Base-by-base conservation (phyloP, 1,140 invertebrate genomes). In the Fopius arisanus region DNA sequence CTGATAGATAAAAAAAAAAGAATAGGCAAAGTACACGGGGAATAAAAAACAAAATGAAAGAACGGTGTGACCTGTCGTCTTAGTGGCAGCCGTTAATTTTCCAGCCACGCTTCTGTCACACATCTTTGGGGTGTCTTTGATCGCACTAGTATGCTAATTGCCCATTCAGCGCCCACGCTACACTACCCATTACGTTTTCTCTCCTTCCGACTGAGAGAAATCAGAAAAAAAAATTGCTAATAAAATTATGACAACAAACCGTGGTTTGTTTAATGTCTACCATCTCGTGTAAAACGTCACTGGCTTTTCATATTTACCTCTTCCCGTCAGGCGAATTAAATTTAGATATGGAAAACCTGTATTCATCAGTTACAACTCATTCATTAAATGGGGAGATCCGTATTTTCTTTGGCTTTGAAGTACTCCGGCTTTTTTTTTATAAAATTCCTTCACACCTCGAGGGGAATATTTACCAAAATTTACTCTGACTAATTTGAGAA, bases 91-190 rank as follows among this genome's bases (percentile, higher is more conserved):
- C 70, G 31, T 67, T 67, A 68, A 68, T 65, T 70, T 70, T 59
- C 70, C 72, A 68, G 67, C 66, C 63, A 67, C 54, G 66, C 54
- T 74, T 62, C 63, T 33, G 26, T 41, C 41, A 67, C 69, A 75
- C 33, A 51, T 29, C 16, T 28, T 41, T 28, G 54, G 33, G 75
- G 19, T 41, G 43, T 68, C 77, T 78, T 77, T 77, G 77, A 80
- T 80, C 75, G 67, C 74, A 72, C 74, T 54, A 78, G 73, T 80
- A 79, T 79, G 78, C 73, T 81, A 81, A 81, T 81, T 81, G 77
- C 76, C 68, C 68, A 68, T 76, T 74, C 68, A 67, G 74, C 77
- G 67, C 77, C 78, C 75, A 79, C 79, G 72, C 74, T 54, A 48
- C 28, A 48, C 28, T 33, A 48, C 69, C 71, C 51, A 54, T 48